A percentile compares a stretch with the other conserved stretches of the same genome.
Conservation (phyloP, 2,888 invertebrate genomes). For the Mesochorus sp. region DNA sequence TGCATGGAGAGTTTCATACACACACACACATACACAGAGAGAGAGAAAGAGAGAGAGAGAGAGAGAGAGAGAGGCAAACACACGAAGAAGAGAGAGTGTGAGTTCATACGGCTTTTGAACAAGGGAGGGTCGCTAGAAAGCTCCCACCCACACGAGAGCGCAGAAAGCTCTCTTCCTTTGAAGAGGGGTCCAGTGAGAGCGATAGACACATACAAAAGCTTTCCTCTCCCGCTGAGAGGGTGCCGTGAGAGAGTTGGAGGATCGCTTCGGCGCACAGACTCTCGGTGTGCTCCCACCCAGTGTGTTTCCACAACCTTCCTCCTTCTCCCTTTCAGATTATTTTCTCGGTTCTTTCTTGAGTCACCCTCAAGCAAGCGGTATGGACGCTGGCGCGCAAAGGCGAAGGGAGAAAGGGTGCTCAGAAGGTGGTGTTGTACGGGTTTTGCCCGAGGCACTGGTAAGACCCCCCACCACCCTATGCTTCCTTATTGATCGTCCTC, state of each 20-base stretch:
- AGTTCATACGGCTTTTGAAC: constrained; percentile 57
- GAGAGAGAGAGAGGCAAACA: constrained; percentile 19
- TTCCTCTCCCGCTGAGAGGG: constrained; percentile 32
- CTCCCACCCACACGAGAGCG: constrained; percentile 40
- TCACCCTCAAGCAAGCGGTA: constrained; percentile 78
- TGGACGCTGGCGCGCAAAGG: constrained; percentile 53
- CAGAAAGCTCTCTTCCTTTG: constrained; percentile 42
- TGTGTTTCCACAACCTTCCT: constrained; percentile 20
- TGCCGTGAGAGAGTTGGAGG: constrained; percentile 17
- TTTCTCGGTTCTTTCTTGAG: constrained; percentile 81
- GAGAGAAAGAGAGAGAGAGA: constrained; percentile 34
- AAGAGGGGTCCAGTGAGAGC: constrained; percentile 45
- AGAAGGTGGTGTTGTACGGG: constrained; percentile 67
- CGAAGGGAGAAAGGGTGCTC: constrained; percentile 65
- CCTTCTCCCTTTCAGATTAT: constrained; percentile 72
- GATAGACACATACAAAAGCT: constrained; percentile 59
- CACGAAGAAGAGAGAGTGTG: constrained; percentile 54
- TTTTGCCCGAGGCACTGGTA: constrained; percentile 79
- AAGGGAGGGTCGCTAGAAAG: constrained; percentile 53
- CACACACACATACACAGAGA: background rate
- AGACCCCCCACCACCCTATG: constrained; percentile 78
- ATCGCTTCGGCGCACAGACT: constrained; percentile 59
- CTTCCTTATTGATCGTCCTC: constrained; percentile 82
- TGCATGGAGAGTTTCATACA: no score
- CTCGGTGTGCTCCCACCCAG: constrained; percentile 43